A percentile compares a stretch with the other conserved stretches of the same genome.
Evolutionary conservation across 1,140 invertebrate genomes (phyloP).

Genomic region (Augochlora pura): DNA sequence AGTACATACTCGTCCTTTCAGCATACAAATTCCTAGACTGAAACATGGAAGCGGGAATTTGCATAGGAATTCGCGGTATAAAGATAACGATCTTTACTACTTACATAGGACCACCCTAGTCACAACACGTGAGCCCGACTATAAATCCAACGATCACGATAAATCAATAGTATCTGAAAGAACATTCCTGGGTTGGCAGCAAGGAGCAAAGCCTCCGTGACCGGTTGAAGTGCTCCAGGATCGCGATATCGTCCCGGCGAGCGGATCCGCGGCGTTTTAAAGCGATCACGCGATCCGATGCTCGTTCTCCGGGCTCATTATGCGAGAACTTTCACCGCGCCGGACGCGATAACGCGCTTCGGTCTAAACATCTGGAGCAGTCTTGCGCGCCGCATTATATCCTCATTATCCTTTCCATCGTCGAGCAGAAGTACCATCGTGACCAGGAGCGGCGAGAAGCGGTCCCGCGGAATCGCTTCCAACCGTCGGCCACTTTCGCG

Average conservation of each 20-base stretch:
- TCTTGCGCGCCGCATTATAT: constrained; percentile 48
- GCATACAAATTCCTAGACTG: too few species aligned
- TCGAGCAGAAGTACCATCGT: constrained; percentile 14
- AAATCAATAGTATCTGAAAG: too few species aligned
- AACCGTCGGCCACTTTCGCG: constrained; percentile 37
- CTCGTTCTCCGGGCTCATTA: constrained; percentile 19
- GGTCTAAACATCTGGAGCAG: constrained; percentile 41
- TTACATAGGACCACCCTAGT: too few species aligned
- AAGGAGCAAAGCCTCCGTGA: too few species aligned
- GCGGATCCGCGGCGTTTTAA: not conserved
- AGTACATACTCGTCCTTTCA: too few species aligned
- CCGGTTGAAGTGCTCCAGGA: constrained; percentile 20
- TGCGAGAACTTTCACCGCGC: constrained; percentile 24
- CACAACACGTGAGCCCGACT: too few species aligned
- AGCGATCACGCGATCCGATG: constrained; percentile 31
- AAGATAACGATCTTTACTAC: too few species aligned
- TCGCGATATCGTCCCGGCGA: constrained; percentile 2
- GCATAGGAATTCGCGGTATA: too few species aligned
- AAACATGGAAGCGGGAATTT: too few species aligned
- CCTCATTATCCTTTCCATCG: constrained; percentile 63
- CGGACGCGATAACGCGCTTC: constrained; percentile 30
- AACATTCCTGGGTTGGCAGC: too few species aligned
- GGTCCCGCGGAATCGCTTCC: constrained; percentile 36
- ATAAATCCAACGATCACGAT: too few species aligned
- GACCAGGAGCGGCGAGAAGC: not conserved